phyloP scores from a whole-genome alignment of 2,113 vertebrate genomes.

The Oxyruncus cristatus region DNA sequence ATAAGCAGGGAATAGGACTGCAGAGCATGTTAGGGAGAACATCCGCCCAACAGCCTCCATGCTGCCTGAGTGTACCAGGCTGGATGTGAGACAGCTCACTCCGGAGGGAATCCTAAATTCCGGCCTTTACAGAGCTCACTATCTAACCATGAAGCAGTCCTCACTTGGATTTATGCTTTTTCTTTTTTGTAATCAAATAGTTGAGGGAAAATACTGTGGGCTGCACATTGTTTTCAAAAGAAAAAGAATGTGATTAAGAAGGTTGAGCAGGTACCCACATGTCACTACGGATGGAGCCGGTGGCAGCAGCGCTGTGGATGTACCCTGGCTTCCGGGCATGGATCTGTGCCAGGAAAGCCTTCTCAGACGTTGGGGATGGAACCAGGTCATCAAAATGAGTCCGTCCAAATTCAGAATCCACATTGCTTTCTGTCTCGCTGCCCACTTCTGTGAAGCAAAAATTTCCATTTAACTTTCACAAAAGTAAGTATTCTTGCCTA shows the following conservation, averaged over 20 bases:
- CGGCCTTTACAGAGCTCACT: background rate
- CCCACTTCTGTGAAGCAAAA: constrained; percentile 80
- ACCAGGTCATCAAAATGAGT: constrained; percentile 84
- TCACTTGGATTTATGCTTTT: background rate
- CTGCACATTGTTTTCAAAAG: background rate
- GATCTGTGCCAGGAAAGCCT: constrained; percentile 85
- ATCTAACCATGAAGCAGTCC: background rate
- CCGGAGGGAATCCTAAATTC: background rate
- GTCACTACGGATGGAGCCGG: constrained; percentile 70
- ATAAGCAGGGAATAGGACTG: background rate
- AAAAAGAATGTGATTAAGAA: background rate
- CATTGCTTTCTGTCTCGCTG: constrained; percentile 88
- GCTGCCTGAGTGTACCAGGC: background rate
- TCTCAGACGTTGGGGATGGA: constrained; percentile 84
- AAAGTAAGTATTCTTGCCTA: background rate
- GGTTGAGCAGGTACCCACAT: constrained; percentile 63
- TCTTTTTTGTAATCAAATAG: background rate
- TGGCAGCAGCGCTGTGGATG: constrained; percentile 62
- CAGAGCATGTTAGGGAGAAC: background rate
- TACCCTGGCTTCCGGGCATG: constrained; percentile 82
- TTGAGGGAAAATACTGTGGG: background rate
- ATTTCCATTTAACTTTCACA: background rate
- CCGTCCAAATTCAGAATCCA: constrained; percentile 89
- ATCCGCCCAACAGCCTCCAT: background rate
- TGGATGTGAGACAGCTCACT: background rate